A percentile compares a stretch with the other conserved stretches of the same genome.
phyloP scores from a whole-genome alignment of 64 coral and sea anemone species.

The Stylophora pistillata region DNA sequence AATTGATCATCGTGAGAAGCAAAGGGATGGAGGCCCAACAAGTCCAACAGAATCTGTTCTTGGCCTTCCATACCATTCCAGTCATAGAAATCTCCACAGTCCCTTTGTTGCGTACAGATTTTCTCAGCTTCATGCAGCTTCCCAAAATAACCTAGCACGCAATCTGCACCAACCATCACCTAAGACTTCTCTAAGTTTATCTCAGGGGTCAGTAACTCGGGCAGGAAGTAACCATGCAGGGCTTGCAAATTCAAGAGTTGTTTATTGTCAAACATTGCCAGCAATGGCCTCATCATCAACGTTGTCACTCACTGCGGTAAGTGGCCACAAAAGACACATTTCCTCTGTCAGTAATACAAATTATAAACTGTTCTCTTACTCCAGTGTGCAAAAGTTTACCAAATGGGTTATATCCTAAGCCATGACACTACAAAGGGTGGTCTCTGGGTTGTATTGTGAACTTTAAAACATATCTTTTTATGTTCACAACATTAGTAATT shows the following conservation, averaged over 20 bases:
- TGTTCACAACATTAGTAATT: too few relatives aligned
- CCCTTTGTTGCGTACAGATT: conserved; percentile 30
- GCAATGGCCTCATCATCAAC: conserved; percentile 35
- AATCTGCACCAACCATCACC: background rate
- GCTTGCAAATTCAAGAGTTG: conserved; percentile 23
- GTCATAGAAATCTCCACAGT: background rate
- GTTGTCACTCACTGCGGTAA: conserved; percentile 2
- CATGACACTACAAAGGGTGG: too few relatives aligned
- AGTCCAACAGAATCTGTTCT: conserved; percentile 17
- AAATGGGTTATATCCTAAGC: too few relatives aligned
- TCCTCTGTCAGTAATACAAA: background rate
- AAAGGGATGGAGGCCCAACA: background rate
- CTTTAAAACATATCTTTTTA: too few relatives aligned
- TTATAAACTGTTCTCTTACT: too few relatives aligned
- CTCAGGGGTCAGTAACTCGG: background rate
- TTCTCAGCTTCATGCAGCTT: conserved; percentile 31
- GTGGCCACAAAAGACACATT: background rate
- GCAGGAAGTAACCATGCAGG: conserved; percentile 10
- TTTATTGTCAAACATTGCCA: conserved; percentile 36
- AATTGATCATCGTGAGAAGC: background rate
- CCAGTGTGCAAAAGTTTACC: too few relatives aligned
- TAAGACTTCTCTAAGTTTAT: background rate
- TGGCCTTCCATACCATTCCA: conserved; percentile 23
- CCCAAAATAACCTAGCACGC: conserved; percentile 2
- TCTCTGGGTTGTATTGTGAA: too few relatives aligned